Evolutionary conservation across 2,113 vertebrate species (phyloP).

Genomic region (Mastomys natalensis): DNA sequence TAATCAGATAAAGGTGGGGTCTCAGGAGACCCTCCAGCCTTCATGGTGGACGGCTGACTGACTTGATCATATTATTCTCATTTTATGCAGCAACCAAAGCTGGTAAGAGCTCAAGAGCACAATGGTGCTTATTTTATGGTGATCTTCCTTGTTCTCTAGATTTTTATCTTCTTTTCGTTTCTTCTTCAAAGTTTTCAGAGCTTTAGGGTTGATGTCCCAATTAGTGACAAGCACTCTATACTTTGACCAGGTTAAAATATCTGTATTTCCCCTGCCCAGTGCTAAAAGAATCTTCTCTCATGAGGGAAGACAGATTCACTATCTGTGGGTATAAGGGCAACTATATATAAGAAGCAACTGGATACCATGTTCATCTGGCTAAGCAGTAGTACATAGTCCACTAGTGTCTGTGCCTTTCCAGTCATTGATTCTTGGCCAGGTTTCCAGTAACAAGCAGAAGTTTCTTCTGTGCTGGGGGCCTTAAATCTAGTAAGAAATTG

Average conservation of each 20-base stretch:
- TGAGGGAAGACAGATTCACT: background rate
- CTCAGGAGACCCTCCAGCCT: background rate
- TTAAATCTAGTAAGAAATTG: background rate
- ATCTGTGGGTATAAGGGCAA: background rate
- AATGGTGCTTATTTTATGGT: background rate
- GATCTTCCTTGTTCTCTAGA: background rate
- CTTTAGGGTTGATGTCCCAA: background rate
- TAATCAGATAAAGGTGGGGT: background rate
- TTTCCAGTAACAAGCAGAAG: background rate
- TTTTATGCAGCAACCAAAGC: background rate
- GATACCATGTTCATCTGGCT: background rate
- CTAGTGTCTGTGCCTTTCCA: background rate
- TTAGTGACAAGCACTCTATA: no score
- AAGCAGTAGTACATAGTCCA: background rate
- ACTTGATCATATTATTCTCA: background rate
- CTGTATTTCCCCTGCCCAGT: background rate
- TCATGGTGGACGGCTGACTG: background rate
- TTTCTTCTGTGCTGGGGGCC: background rate
- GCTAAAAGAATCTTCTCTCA: background rate
- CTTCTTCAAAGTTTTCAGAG: background rate
- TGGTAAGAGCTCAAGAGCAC: background rate
- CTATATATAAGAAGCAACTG: background rate
- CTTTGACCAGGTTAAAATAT: background rate
- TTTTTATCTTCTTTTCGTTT: background rate
- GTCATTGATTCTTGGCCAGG: background rate